Base-by-base conservation (phyloP, 2,797 vertebrate genomes). In the Myoxocephalus aenaeus region DNA sequence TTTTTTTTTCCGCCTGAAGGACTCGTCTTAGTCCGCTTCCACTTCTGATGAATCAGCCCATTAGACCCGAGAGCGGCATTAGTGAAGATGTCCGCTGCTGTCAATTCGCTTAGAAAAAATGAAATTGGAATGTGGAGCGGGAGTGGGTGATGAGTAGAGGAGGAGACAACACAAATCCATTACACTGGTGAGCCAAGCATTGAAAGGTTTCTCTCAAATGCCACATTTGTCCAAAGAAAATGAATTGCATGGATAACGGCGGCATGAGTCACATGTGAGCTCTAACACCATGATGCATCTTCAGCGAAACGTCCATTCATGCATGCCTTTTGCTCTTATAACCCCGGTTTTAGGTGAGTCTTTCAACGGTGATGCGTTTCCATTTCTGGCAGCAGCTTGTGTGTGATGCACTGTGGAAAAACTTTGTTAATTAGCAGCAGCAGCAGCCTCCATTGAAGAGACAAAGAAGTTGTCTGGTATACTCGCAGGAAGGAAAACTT, bases 31-130 rank as follows among this genome's bases (percentile, higher is more conserved):
- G 51, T 59, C 53, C 12, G 66, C 76, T 54, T 57, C 74, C 59
- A 58, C 66, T 69, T 4, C 50, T 67, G 83, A 89, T 90, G 87
- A 92, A 84, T 90, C 85, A 88, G 79, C 61, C 63, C 61, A 70
- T 84, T 79, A 81, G 75, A 71, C 58, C 59, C 71, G 27, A 27
- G 58, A 76, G 80, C 79, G 54, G 65, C 62, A 65, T 83, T 64
- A 68, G 82, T 70, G 65, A 71, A 79, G 76, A 80, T 86, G 77
- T 83, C 81, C 77, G 78, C 85, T 57, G 71, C 76, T 78, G 77
- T 87, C 79, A 76, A 18, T 67, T 83, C 67, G 69, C 57, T 2
- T 1, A 71, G 58, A 81, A 32, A 40, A 78, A 84, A 84, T 79
- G 65, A 74, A 57, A 61, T 61, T 61, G 59, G 51, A n/a, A 15